These are phyloP conservation scores for Balaeniceps rex DNA, from an alignment of 2,113 vertebrate species.

Conservation along the genomic window DNA sequence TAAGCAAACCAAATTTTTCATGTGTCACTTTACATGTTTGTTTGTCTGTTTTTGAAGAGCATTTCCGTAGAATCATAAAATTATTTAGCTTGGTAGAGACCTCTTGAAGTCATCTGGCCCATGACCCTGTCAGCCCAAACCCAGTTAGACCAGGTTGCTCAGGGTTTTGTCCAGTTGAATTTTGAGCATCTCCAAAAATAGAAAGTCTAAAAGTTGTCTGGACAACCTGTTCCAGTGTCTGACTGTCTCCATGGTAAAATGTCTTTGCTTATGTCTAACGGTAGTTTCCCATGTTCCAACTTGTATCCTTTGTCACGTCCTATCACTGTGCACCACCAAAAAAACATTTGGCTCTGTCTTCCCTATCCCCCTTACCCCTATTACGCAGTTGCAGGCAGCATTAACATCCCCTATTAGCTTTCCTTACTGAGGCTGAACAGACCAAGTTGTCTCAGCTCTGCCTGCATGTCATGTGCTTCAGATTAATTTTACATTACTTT, in stretches of 20 bases:
- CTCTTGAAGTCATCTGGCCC: not conserved
- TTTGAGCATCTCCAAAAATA: not conserved
- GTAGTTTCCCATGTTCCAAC: not conserved
- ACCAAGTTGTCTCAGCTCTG: not conserved
- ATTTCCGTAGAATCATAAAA: not conserved
- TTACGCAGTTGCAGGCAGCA: not conserved
- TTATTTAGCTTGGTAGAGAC: not conserved
- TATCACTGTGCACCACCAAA: not conserved
- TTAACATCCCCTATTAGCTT: not conserved
- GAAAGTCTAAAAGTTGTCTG: not conserved
- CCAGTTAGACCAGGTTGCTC: not conserved
- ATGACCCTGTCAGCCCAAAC: not conserved
- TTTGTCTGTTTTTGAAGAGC: not conserved
- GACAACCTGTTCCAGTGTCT: not conserved
- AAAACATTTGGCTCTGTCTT: not conserved
- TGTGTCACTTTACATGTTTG: not conserved
- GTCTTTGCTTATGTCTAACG: not conserved
- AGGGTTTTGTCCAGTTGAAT: not conserved
- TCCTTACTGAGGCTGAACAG: not conserved
- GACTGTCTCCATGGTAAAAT: not conserved
- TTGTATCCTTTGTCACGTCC: not conserved
- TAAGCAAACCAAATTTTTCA: not conserved
- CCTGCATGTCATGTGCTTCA: not conserved
- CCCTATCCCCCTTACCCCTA: too few species aligned
- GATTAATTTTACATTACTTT: not conserved